Evolutionary conservation across 64 coral and sea anemone genomes (phyloP), one percentile per base, ranked within the genome.

Genomic region (Porites australiensis): DNA sequence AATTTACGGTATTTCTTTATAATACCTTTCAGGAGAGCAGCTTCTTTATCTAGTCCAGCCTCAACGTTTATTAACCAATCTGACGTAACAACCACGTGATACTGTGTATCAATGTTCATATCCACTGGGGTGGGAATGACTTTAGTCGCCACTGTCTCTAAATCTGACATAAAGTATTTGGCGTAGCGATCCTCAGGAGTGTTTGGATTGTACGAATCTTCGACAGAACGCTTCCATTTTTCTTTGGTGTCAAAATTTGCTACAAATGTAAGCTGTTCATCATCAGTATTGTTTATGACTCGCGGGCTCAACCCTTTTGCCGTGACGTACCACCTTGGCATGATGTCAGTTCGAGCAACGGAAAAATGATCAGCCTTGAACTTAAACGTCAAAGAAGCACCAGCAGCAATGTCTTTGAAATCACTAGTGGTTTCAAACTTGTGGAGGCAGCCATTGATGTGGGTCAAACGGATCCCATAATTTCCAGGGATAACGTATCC

Each of bases 401-500:
- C 79, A 0, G 92, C 64, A 9, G 45, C 82, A 2, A 97, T 71
- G 18, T 73, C 85, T 51, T 88, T 88, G n/a, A 97, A 97, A 13
- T 82, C 81, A 8, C 76, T 86, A 0, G 95, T 97, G 11, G 95
- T 92, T 58, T 97, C 88, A 46, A 97, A 86, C 58, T 97, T 97
- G 79, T 91, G 88, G 60, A 97, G 84, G 77, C 95, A 97, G 9
- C 95, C 95, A 87, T 94, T 94, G 15, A 94, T 88, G 70, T 97
- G 95, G 79, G 84, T 88, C 19, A 91, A 79, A 58, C 79, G 89
- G 70, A 97, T 76, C 16, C 92, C 92, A 54, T 82, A 77, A 4
- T 78, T 89, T 66, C 92, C 95, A 18, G 95, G 95, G 73, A 97
- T 87, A 50, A 97, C 91, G 57, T 97, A 97, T 3, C 95, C 95